phyloP scores from a whole-genome alignment of 2,113 vertebrate genomes.

The Phainopepla nitens region DNA sequence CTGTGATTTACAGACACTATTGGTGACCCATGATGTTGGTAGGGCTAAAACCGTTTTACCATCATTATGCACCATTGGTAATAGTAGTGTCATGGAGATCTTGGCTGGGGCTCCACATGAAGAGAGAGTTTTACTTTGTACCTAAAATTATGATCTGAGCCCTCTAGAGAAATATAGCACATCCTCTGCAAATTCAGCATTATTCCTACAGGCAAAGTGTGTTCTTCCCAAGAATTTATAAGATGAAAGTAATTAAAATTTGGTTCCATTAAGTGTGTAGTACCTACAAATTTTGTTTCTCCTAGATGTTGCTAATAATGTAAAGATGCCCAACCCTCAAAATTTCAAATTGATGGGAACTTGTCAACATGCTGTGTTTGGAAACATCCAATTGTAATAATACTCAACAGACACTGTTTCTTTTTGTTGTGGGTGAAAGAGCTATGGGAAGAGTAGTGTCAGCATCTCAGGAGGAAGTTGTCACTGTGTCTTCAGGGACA shows the following conservation, averaged over 20 bases:
- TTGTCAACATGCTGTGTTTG: not conserved
- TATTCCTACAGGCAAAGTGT: not conserved
- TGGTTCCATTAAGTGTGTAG: not conserved
- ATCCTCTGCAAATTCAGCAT: not conserved
- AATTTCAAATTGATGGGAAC: not conserved
- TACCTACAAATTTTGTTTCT: not conserved
- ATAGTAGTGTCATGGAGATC: not conserved
- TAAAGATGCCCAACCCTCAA: not conserved
- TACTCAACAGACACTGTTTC: not conserved
- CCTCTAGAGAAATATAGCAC: not conserved
- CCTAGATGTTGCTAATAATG: not conserved
- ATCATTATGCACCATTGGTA: rapidly evolving
- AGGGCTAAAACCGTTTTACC: not conserved
- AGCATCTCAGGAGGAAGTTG: not conserved
- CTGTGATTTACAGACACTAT: not conserved
- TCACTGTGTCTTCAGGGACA: not conserved
- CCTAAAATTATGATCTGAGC: not conserved
- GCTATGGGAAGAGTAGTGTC: not conserved
- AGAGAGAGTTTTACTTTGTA: not conserved
- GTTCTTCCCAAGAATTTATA: not conserved
- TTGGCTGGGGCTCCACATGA: rapidly evolving
- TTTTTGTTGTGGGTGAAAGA: not conserved
- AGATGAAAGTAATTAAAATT: not conserved
- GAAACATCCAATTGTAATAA: not conserved
- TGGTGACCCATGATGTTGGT: not conserved